phyloP scores from a whole-genome alignment of 2,797 vertebrate genomes.

The Sebastes vulpes region DNA sequence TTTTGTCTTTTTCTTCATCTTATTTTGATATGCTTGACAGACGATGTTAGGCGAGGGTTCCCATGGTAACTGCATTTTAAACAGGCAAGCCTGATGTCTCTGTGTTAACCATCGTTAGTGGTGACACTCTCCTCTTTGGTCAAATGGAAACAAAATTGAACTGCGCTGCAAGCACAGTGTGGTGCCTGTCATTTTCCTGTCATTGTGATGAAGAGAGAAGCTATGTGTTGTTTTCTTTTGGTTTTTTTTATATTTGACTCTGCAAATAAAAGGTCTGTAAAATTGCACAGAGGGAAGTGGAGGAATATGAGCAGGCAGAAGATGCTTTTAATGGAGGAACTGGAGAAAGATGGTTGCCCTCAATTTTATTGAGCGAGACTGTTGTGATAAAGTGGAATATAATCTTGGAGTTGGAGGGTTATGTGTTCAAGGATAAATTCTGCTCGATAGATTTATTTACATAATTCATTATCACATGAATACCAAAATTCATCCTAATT shows the following conservation, averaged over 20 bases:
- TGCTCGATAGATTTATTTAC: neutral
- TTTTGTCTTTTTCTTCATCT: slow-evolving; percentile 46
- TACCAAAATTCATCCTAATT: neutral
- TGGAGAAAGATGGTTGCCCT: neutral
- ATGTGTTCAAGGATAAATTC: neutral
- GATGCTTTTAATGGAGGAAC: neutral
- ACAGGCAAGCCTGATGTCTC: slow-evolving; percentile 63
- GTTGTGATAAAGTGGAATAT: neutral
- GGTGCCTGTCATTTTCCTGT: slow-evolving; percentile 61
- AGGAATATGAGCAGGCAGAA: neutral
- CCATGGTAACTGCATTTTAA: slow-evolving; percentile 82
- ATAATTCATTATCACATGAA: neutral
- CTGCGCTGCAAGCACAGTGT: slow-evolving; percentile 15
- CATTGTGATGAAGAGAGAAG: slow-evolving; percentile 29
- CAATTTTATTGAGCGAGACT: neutral
- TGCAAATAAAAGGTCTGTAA: slow-evolving; percentile 23
- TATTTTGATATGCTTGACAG: slow-evolving; percentile 67
- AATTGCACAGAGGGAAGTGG: neutral
- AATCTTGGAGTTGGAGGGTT: neutral
- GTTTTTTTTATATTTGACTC: slow-evolving; percentile 27
- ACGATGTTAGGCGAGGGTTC: slow-evolving; percentile 68
- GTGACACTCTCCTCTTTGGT: slow-evolving; percentile 27
- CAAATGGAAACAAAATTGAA: slow-evolving; percentile 1
- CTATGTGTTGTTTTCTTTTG: neutral
- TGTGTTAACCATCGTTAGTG: slow-evolving; percentile 64